Base-by-base conservation (phyloP, 2,888 invertebrate species). In the Girardia tigrina region DNA sequence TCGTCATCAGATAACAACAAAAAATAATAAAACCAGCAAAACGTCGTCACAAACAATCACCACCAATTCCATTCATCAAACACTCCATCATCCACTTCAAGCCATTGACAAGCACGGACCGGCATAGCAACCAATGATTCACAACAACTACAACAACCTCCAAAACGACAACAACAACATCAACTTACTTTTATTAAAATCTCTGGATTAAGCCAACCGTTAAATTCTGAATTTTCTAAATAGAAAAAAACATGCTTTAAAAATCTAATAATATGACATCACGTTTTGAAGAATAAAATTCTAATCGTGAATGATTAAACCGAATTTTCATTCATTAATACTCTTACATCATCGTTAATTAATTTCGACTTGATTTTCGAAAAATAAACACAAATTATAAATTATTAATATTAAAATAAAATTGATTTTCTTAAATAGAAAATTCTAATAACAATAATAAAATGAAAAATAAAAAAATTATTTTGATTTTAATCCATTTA, bases 151-250 rank as follows among this genome's bases (percentile, higher is more conserved):
- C n/a, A 20, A n/a, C 56, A 12, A 56, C 56, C 56, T 56, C 56
- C 56, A 56, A 8, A n/a, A n/a, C n/a, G n/a, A n/a, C n/a, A n/a
- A n/a, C n/a, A n/a, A n/a, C n/a, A n/a, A n/a, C n/a, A n/a, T n/a
- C n/a, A n/a, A n/a, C 56, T 56, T 12, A 56, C 56, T n/a, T 56
- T 56, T 56, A 56, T 56, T n/a, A 56, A 56, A n/a, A 56, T 56
- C n/a, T 56, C 56, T 56, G 56, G 56, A 56, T 56, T 56, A n/a
- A 56, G 56, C 56, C 56, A 56, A 56, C 56, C 56, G n/a, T 56
- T 56, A 23, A 20, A 56, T 56, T 56, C 8, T 56, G 56, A 56
- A 56, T 56, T 56, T 56, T 56, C 56, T 56, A 56, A 56, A 56
- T 16, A 12, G 23, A 56, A 56, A 56, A 20, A 56, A n/a, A 4